These are phyloP conservation scores for Borostomias antarcticus DNA, from an alignment of 2,797 vertebrate genomes.

Conservation along the genomic window DNA sequence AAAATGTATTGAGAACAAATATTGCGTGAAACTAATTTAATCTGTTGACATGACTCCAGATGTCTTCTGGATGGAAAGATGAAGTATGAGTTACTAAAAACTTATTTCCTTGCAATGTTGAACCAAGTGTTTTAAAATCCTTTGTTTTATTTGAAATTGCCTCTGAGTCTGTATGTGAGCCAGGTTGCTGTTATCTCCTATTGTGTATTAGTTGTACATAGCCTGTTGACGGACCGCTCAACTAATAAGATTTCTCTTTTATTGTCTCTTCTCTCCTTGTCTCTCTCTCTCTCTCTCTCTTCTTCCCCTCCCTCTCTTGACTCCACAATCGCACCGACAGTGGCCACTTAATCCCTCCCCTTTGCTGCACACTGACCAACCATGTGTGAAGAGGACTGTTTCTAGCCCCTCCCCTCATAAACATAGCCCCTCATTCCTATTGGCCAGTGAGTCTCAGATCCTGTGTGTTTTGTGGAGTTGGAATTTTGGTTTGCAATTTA, in stretches of 20 bases:
- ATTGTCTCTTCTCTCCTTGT: slow-evolving; percentile 66
- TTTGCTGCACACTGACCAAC: slow-evolving; percentile 70
- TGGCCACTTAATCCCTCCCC: slow-evolving; percentile 62
- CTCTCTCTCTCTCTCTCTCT: slow-evolving; percentile 52
- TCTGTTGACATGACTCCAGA: not conserved
- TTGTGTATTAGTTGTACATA: slow-evolving; percentile 53
- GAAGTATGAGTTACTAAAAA: no score
- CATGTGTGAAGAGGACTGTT: slow-evolving; percentile 71
- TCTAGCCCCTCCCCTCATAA: slow-evolving; percentile 70
- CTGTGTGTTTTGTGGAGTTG: slow-evolving; percentile 55
- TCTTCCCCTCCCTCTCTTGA: slow-evolving; percentile 49
- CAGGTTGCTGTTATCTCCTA: slow-evolving; percentile 57
- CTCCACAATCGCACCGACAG: slow-evolving; percentile 60
- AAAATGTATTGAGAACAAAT: not conserved
- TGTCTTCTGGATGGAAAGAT: not conserved
- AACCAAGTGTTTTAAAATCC: not conserved
- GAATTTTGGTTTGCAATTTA: slow-evolving; percentile 15
- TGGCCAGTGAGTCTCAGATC: slow-evolving; percentile 69
- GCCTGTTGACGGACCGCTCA: slow-evolving; percentile 50
- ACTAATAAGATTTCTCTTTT: slow-evolving; percentile 70
- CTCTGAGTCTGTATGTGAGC: slow-evolving; percentile 16
- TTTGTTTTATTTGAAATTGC: slow-evolving; percentile 17
- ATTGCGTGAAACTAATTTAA: not conserved
- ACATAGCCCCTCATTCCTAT: slow-evolving; percentile 66
- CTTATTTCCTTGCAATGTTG: not conserved